Conservation (phyloP, 2,113 vertebrate species). For the Chaetodon auriga region DNA sequence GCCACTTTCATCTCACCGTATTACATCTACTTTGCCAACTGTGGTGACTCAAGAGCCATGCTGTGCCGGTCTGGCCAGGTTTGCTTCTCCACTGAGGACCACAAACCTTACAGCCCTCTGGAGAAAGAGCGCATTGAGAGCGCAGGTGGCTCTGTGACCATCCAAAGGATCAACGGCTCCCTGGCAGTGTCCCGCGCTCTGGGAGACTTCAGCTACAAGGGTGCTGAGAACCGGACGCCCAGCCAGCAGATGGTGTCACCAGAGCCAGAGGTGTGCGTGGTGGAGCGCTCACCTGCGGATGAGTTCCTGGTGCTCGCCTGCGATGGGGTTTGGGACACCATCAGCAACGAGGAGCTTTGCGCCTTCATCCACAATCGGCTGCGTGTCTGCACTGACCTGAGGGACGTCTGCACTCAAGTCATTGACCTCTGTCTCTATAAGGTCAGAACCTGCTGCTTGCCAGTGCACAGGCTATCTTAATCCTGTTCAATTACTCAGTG, state of each 20-base stretch:
- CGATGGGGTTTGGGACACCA: constrained; percentile 88
- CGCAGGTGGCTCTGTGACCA: constrained; percentile 84
- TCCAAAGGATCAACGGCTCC: constrained; percentile 87
- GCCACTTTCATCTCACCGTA: constrained; percentile 82
- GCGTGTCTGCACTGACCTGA: constrained; percentile 83
- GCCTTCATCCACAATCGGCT: constrained; percentile 86
- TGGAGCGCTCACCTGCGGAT: constrained; percentile 83
- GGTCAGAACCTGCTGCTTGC: constrained; percentile 73
- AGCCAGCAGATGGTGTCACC: constrained; percentile 88
- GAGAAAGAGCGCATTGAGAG: constrained; percentile 88
- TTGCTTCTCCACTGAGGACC: constrained; percentile 88
- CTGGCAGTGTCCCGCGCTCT: constrained; percentile 88
- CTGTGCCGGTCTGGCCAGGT: constrained; percentile 83
- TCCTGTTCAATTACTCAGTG: neutral
- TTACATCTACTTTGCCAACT: constrained; percentile 88
- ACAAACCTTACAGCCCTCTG: constrained; percentile 85
- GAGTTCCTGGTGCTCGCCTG: constrained; percentile 90
- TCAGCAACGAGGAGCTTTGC: constrained; percentile 85
- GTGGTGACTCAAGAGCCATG: constrained; percentile 87
- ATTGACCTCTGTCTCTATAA: constrained; percentile 89
- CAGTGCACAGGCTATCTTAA: neutral
- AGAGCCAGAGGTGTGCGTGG: constrained; percentile 86
- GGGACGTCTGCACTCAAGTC: constrained; percentile 87
- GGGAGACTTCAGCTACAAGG: constrained; percentile 89
- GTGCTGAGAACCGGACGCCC: constrained; percentile 81